Base-by-base conservation (phyloP, 2,888 invertebrate genomes). In the Pachliopta kotzebuea region DNA sequence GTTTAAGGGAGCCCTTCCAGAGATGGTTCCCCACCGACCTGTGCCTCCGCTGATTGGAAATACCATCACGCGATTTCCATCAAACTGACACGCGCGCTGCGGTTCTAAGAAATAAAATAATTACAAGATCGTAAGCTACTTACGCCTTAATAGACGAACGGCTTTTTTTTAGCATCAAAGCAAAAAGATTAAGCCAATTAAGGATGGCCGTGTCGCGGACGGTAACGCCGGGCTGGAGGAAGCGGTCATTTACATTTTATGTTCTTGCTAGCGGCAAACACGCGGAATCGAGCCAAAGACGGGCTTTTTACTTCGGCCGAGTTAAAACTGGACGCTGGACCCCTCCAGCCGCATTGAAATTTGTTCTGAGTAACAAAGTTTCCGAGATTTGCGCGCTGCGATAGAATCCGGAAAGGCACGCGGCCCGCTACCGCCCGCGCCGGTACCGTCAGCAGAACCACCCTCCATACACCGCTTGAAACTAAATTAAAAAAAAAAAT, bases 321-420 rank as follows among this genome's bases (percentile, higher is more conserved):
- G 55, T 63, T 55, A 37, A 62, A 59, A 45, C 42, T 23, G 29
- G 59, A 14, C 66, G 56, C 60, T 42, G 50, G 58, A 60, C 50
- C 45, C 6, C 55, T 64, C 65, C n/a, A 37, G 58, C 42, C 60
- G 68, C 73, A 70, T 73, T 75, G 72, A 76, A 77, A 74, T 81
- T 79, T 74, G 78, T 80, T 78, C 77, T 72, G 68, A 69, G 77
- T 76, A 81, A 76, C 74, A 73, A 71, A 72, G 78, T 81, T 81
- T 79, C 76, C 71, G 67, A 76, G 82, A 82, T 81, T 75, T 75
- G 72, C 71, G 67, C 72, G 67, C 67, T 23, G 56, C 69, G 75
- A 76, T 75, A 80, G 74, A 75, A 77, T 78, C 78, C 74, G 75
- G 81, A 80, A 78, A 77, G 81, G 78, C 71, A 78, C 75, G 76